Evolutionary conservation across 2,113 vertebrate species (phyloP), one percentile per base, ranked within the genome.

Genomic region (Myrmecophaga tridactyla): DNA sequence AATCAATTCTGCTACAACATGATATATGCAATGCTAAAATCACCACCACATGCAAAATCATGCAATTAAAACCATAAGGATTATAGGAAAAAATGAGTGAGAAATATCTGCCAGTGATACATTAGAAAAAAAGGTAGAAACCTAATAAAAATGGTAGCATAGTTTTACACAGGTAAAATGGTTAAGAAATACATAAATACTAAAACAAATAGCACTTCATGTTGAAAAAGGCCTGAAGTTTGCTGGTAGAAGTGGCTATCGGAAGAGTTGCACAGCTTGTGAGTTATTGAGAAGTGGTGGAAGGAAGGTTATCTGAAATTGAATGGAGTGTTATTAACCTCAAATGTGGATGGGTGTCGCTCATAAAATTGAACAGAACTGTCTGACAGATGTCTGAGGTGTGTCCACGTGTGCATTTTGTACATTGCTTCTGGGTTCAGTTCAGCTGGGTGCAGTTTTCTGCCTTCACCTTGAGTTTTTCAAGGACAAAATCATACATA

Each of bases 331-430:
- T 21, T 31, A 18, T n/a, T 27, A 21, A 51, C 6, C 6, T 13
- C 0, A 46, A 23, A 31, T 20, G 23, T 6, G 31, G 60, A 2
- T 39, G 72, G 20, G 25, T 18, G 8, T 56, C 73, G 62, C n/a
- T 86, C 23, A 6, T 1, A 15, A 10, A 51, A 13, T 3, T 3
- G 15, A 85, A 11, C 76, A 23, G 18, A 21, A 31, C 46, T 3
- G 6, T 41, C 46, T 58, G 43, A n/a, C 3, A 60, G 46, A n/a
- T 4, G 18, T 31, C 1, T 27, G 69, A 27, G 46, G 53, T 27
- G 34, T 43, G 41, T 2, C 12, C 27, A 1, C 20, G 4, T 13
- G 23, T 29, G 20, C 5, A 0, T 41, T 9, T 0, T 51, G 7
- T 27, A 6, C 0, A 3, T 27, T 39, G 12, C n/a, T 34, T 21